A percentile compares a stretch with the other conserved stretches of the same genome.
phyloP scores from a whole-genome alignment of 2,797 vertebrate genomes.

The Sebastes oblongus region DNA sequence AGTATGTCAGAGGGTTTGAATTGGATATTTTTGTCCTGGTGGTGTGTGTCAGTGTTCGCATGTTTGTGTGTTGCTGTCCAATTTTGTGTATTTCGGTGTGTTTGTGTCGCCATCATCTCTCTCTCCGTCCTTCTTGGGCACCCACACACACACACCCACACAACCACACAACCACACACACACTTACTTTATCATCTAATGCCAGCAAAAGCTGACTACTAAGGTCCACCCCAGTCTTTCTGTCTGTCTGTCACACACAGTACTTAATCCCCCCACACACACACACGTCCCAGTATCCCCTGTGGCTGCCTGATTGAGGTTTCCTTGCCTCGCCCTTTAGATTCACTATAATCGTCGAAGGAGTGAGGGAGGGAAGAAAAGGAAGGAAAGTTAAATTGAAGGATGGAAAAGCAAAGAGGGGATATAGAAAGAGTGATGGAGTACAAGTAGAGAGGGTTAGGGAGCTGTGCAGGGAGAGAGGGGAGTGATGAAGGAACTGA shows the following conservation, averaged over 20 bases:
- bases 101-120: constrained; percentile 13
- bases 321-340: constrained; percentile 49
- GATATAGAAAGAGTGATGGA: background rate
- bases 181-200: constrained; percentile 36
- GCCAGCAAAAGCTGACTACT: constrained; percentile 28
- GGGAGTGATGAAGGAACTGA: background rate
- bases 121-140: background rate
- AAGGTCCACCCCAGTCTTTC: constrained; percentile 15
- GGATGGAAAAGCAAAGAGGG: constrained; percentile 1
- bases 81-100: background rate
- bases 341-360: constrained; percentile 56
- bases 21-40: background rate
- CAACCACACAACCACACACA: background rate
- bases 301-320: constrained; percentile 57
- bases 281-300: constrained; percentile 17
- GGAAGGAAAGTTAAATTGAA: constrained; percentile 11
- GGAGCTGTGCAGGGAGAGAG: background rate
- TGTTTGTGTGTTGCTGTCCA: background rate
- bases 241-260: background rate
- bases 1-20: constrained; percentile 28
- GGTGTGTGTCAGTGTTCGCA: background rate
- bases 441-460: background rate
- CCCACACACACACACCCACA: background rate
- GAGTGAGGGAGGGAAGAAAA: background rate
- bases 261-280: too few species aligned